phyloP scores from a whole-genome alignment of 2,888 invertebrate genomes.

The Ommatoiulus sabulosus region DNA sequence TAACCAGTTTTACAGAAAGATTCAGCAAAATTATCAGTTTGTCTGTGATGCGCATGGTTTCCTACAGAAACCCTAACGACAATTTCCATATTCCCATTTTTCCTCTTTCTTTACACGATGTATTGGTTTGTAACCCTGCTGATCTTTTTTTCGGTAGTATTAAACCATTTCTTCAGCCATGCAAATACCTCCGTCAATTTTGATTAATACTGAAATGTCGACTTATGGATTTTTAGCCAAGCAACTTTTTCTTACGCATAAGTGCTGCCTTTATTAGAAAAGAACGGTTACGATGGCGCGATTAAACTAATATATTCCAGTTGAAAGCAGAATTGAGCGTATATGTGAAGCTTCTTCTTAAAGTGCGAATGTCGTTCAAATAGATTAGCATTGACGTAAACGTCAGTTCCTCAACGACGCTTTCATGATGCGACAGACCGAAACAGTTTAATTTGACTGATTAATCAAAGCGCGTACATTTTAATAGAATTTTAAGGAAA shows the following conservation, averaged over 20 bases:
- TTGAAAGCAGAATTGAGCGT: background rate
- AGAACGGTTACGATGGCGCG: background rate
- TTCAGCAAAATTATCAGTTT: too few species aligned
- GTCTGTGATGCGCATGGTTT: too few species aligned
- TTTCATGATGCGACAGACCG: slow-evolving; percentile 27
- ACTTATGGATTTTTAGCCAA: background rate
- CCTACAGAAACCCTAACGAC: too few species aligned
- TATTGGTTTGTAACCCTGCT: background rate
- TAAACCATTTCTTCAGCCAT: background rate
- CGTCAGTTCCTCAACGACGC: background rate
- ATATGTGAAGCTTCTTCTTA: background rate
- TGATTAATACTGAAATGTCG: background rate
- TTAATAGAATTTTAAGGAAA: slow-evolving; percentile 21
- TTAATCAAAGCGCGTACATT: background rate
- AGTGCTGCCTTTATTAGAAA: background rate
- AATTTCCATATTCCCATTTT: too few species aligned
- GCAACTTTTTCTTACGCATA: background rate
- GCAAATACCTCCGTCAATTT: background rate
- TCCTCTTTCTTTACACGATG: too few species aligned
- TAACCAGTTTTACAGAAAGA: too few species aligned
- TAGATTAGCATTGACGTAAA: slow-evolving; percentile 31
- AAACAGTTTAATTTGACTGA: slow-evolving; percentile 30
- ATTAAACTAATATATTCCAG: background rate
- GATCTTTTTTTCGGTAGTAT: background rate
- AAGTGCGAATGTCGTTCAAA: slow-evolving; percentile 20